Base-by-base conservation (phyloP, 2,888 invertebrate species). In the Blera fallax region DNA sequence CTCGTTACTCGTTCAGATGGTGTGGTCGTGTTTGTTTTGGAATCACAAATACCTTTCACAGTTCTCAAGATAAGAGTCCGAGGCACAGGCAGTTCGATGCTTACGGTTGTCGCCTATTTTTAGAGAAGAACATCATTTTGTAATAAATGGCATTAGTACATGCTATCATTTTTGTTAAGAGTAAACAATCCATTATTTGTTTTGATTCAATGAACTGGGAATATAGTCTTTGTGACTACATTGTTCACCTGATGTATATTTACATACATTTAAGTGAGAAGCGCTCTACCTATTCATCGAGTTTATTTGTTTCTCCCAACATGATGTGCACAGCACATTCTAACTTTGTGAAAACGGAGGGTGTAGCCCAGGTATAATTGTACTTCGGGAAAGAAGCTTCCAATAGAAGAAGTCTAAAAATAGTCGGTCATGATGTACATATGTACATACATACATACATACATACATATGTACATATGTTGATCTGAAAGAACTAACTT, bases 81-180 rank as follows among this genome's bases (percentile, higher is more conserved):
- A 4, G 10, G 24, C 16, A 48, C 21, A 64, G 18, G 16, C n/a
- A 14, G 32, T 77, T 40, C 14, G 10, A 32, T 58, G 32, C 50
- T 60, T 37, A 27, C n/a, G 34, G 18, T n/a, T 34, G 11, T 64
- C 56, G 32, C 67, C 48, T 83, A 78, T 73, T 73, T 82, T 73
- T 83, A 78, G 67, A 45, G 37, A 48, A 52, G 52, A 82, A 64
- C 56, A 82, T 82, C 50, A 60, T 52, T 73, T 78, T n/a, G 62
- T 70, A 64, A 50, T 48, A 62, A 56, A 78, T 60, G 5, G n/a
- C 18, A 40, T 5, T 34, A 14, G 40, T 64, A 18, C 74, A 69
- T 76, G 69, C 62, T 40, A 50, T 58, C 4, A 52, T 34, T 56
- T 69, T 37, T 29, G 7, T 29, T 16, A 32, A 62, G 27, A 34